Percentiles rank a stretch among this genome's conserved stretches.
Evolutionary conservation across 2,888 invertebrate genomes (phyloP).

Genomic region (Beris chalybata): DNA sequence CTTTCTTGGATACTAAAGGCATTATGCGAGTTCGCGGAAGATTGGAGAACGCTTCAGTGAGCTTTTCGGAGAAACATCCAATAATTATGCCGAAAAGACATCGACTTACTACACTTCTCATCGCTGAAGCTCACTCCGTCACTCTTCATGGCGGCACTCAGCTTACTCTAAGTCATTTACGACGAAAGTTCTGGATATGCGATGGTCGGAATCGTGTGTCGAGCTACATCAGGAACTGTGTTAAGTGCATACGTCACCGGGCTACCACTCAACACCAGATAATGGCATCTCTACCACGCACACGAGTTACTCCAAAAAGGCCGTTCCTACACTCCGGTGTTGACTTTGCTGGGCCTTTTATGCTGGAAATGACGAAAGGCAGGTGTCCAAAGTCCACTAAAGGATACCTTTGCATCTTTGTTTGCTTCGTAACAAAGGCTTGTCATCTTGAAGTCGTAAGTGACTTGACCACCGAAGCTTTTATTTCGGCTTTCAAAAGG

Average conservation of each 20-base stretch:
- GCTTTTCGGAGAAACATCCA: constrained; percentile 2
- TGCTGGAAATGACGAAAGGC: too few species aligned
- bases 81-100: background rate
- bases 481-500: too few species aligned
- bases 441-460: too few species aligned
- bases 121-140: background rate
- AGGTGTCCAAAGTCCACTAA: too few species aligned
- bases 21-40: constrained; percentile 6
- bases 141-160: constrained; percentile 1
- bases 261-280: background rate
- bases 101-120: background rate
- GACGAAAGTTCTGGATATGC: constrained; percentile 1
- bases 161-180: background rate
- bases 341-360: too few species aligned
- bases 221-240: background rate
- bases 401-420: too few species aligned
- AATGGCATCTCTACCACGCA: constrained; percentile 4
- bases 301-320: too few species aligned
- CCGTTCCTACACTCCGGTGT: too few species aligned
- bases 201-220: background rate
- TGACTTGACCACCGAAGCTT: too few species aligned
- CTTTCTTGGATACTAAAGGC: background rate
- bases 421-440: too few species aligned
- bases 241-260: background rate
- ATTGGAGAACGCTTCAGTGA: background rate